These are phyloP conservation scores for Coluber constrictor DNA, from an alignment of 2,797 vertebrate genomes.

Conservation along the genomic window DNA sequence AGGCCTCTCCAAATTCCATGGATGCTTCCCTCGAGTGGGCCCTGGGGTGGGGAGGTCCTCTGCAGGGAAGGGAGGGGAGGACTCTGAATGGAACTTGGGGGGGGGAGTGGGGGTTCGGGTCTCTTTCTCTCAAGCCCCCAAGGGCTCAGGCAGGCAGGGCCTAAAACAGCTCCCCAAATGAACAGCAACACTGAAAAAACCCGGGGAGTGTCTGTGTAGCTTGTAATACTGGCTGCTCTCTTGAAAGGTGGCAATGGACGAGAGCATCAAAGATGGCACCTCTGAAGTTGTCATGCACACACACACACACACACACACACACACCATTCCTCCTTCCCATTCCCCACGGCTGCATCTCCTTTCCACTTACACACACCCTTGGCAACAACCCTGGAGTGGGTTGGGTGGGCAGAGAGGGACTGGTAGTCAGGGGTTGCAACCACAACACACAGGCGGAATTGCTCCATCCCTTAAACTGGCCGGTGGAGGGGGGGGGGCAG, in stretches of 20 bases:
- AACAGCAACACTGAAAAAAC: background rate
- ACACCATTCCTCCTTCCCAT: background rate
- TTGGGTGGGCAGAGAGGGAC: background rate
- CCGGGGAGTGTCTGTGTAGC: background rate
- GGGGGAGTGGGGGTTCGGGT: background rate
- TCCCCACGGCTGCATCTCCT: background rate
- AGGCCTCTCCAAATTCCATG: background rate
- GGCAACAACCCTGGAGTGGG: background rate
- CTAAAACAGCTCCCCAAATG: background rate
- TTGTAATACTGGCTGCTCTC: background rate
- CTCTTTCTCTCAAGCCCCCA: background rate
- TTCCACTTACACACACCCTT: background rate
- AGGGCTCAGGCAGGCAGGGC: background rate
- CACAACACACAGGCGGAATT: background rate
- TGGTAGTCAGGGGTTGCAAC: background rate
- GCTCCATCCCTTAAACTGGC: background rate
- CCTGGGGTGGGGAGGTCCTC: background rate
- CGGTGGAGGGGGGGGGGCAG: background rate
- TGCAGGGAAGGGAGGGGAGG: background rate
- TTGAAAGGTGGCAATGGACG: background rate
- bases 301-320: background rate
- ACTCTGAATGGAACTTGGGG: background rate
- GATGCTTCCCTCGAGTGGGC: background rate
- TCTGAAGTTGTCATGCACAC: background rate
- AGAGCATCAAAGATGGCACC: background rate